phyloP scores from a whole-genome alignment of 92 coral and sea anemone genomes.

The Muricea muricata region DNA sequence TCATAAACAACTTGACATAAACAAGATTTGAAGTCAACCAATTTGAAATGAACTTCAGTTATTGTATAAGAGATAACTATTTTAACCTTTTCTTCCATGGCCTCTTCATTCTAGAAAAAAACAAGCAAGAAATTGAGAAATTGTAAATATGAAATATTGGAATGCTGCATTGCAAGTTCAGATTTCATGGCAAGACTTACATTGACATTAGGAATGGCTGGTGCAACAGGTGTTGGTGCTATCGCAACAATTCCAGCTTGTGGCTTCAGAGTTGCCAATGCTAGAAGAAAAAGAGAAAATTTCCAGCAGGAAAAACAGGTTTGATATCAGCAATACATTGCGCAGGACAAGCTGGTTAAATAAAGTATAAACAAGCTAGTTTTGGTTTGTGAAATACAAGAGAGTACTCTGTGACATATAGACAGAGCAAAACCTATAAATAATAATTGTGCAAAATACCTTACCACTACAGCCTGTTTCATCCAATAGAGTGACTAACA shows the following conservation, averaged over 20 bases:
- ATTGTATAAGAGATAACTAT: background rate
- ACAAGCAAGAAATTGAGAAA: background rate
- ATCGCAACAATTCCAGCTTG: conserved; percentile 88
- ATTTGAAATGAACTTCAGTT: too few relatives aligned
- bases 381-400: too few relatives aligned
- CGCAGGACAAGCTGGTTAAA: background rate
- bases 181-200: conserved; percentile 11
- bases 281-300: conserved; percentile 39
- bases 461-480: too few relatives aligned
- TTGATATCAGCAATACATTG: background rate
- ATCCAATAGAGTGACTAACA: too few relatives aligned
- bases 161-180: background rate
- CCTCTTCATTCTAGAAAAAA: conserved; percentile 35
- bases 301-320: too few relatives aligned
- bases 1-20: background rate
- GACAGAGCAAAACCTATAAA: too few relatives aligned
- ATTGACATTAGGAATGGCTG: conserved; percentile 24
- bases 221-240: conserved; percentile 22
- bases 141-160: background rate
- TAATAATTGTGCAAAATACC: too few relatives aligned
- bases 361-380: too few relatives aligned
- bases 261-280: conserved; percentile 97
- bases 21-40: too few relatives aligned
- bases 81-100: conserved; percentile 43
- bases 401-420: too few relatives aligned